Conservation (phyloP, 2,888 invertebrate genomes). For the Lissocephala sabroskyi region DNA sequence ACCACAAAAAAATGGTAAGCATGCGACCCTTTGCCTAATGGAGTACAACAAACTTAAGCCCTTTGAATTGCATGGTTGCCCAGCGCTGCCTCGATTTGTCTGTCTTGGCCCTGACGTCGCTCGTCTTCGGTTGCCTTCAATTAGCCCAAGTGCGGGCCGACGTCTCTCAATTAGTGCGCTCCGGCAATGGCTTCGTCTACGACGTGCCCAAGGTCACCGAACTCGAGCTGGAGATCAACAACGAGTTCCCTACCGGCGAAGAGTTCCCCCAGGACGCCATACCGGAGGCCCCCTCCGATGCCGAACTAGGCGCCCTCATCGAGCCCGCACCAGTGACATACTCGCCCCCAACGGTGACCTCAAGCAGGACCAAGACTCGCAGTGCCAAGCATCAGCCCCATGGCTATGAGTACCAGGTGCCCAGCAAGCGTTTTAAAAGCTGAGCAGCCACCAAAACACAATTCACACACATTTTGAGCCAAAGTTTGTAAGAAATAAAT, state of each 20-base stretch:
- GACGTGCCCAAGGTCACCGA: constrained; percentile 49
- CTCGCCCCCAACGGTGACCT: not conserved
- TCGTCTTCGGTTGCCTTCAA: constrained; percentile 23
- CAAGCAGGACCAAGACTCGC: too few species aligned
- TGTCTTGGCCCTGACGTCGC: constrained; percentile 24
- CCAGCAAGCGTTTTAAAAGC: constrained; percentile 39
- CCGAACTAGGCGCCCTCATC: constrained; percentile 35
- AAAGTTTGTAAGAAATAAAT: constrained; percentile 27
- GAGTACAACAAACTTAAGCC: not conserved
- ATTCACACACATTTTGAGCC: constrained; percentile 25
- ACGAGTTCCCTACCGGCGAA: constrained; percentile 54
- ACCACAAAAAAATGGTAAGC: constrained; percentile 44
- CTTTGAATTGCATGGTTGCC: not conserved
- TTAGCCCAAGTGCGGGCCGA: constrained; percentile 30
- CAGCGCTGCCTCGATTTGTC: constrained; percentile 5
- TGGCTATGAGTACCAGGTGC: constrained; percentile 48
- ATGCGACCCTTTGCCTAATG: not conserved
- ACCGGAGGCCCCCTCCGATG: constrained; percentile 55
- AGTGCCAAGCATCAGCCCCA: constrained; percentile 17
- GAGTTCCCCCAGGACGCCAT: constrained; percentile 53
- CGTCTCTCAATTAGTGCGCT: constrained; percentile 49
- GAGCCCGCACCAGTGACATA: constrained; percentile 9
- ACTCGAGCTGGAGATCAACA: constrained; percentile 48
- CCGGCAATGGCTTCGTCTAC: constrained; percentile 62
- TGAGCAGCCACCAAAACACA: constrained; percentile 10